Conservation (phyloP, 2,113 vertebrate species). For the Panurus biarmicus region DNA sequence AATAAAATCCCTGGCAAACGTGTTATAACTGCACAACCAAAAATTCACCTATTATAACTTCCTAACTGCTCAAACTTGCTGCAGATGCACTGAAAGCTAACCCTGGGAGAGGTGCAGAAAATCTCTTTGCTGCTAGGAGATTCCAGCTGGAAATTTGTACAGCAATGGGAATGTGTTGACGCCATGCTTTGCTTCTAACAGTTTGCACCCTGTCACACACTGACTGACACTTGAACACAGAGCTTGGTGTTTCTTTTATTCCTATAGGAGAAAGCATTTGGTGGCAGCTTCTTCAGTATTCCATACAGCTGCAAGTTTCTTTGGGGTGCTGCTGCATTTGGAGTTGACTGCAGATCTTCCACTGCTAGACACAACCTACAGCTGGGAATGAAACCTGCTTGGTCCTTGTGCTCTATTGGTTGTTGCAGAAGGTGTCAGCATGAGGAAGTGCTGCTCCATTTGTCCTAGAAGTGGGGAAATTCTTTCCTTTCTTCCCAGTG, state of each 20-base stretch:
- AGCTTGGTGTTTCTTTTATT: neutral
- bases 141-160: neutral
- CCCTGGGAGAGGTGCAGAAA: neutral
- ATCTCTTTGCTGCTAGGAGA: neutral
- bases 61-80: neutral
- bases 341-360: neutral
- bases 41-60: neutral
- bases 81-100: neutral
- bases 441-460: neutral
- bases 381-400: neutral
- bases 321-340: neutral
- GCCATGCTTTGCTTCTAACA: neutral
- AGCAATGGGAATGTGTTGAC: neutral
- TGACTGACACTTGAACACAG: neutral
- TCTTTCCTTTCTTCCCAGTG: neutral
- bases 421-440: neutral
- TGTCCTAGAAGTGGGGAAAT: neutral
- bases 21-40: neutral
- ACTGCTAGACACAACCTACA: neutral
- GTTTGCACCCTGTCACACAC: neutral
- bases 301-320: neutral
- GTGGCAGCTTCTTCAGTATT: neutral
- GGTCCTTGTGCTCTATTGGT: neutral
- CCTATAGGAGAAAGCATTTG: neutral
- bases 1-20: slow-evolving; percentile 45